phyloP scores from a whole-genome alignment of 30 jellyfish, hydroid and myxozoan species.

The Hydractinia symbiolongicarpus region DNA sequence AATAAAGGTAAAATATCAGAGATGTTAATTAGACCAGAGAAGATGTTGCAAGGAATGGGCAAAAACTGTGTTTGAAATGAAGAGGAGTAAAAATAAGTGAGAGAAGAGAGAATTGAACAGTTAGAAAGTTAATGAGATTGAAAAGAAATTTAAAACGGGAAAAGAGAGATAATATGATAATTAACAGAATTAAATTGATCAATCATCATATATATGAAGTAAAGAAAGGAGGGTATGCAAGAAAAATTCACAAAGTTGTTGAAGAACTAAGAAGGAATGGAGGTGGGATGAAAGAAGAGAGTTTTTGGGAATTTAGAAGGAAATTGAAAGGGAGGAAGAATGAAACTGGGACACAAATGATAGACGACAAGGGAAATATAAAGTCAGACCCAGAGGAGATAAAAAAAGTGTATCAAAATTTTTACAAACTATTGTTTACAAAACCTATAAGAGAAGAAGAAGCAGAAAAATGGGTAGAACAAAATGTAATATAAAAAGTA shows the following conservation, averaged over 20 bases:
- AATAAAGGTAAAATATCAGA: not conserved
- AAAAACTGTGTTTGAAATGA: not conserved
- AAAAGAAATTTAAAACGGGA: not conserved
- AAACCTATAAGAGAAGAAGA: not conserved
- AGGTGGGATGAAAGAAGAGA: constrained; percentile 6
- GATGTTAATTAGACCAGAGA: not conserved
- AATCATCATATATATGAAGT: not conserved
- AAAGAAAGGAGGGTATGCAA: not conserved
- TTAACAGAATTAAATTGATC: not conserved
- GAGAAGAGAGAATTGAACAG: not conserved
- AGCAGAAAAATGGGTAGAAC: not conserved
- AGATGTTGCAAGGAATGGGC: not conserved
- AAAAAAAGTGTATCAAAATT: not conserved
- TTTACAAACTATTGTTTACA: not conserved
- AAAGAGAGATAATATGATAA: not conserved
- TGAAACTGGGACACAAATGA: not conserved
- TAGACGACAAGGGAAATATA: not conserved
- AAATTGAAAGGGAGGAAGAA: too few species aligned
- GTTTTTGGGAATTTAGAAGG: constrained; percentile 1
- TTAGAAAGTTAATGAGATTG: too few species aligned
- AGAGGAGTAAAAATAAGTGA: not conserved
- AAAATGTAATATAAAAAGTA: not conserved
- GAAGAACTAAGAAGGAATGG: not conserved
- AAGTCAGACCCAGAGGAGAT: not conserved
- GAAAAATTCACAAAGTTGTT: not conserved